These are phyloP conservation scores for Plebejus argus DNA, from an alignment of 2,888 invertebrate species.

Conservation along the genomic window DNA sequence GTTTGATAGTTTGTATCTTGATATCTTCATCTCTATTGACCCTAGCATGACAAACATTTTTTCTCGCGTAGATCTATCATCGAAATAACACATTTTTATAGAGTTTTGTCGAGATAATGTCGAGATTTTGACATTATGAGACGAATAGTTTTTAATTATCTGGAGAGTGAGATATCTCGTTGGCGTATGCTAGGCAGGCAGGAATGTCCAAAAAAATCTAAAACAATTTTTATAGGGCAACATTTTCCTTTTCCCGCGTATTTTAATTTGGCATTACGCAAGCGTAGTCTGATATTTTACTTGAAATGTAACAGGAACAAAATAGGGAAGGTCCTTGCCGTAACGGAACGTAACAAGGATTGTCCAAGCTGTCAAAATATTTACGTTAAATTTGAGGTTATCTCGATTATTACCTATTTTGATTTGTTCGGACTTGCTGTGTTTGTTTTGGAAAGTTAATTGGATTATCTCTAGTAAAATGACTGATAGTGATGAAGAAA, in stretches of 20 bases:
- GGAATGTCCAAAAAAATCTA: not conserved
- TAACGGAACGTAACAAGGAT: constrained; percentile 1
- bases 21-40: too few relatives aligned
- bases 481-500: not conserved
- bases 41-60: too few relatives aligned
- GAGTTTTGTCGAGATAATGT: too few relatives aligned
- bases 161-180: too few relatives aligned
- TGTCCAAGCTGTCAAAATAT: not conserved
- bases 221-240: not conserved
- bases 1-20: too few relatives aligned
- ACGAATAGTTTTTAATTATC: too few relatives aligned
- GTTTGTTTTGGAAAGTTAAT: not conserved
- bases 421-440: not conserved
- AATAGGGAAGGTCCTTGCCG: not conserved
- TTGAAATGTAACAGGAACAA: not conserved
- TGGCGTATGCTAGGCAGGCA: too few relatives aligned
- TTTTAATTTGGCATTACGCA: not conserved
- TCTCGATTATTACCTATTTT: not conserved
- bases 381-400: not conserved
- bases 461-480: not conserved
- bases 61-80: too few relatives aligned
- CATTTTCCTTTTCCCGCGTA: not conserved
- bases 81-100: too few relatives aligned
- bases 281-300: not conserved
- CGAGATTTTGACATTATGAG: too few relatives aligned